Base-by-base conservation (phyloP, 2,797 vertebrate genomes). In the Aulostomus chinensis region DNA sequence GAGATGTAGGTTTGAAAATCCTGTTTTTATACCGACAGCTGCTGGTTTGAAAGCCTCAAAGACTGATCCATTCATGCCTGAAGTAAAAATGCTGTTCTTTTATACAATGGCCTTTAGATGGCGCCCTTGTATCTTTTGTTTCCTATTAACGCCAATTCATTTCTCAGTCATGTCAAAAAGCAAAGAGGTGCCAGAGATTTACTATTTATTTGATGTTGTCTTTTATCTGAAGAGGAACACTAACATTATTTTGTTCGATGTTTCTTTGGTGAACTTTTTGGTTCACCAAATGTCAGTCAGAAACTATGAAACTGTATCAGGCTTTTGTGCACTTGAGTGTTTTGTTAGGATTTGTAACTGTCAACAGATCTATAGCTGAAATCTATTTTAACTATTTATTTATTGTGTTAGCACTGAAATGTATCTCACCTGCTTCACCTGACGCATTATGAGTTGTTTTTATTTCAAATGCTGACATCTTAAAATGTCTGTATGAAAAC, bases 31-130 rank as follows among this genome's bases (percentile, higher is more conserved):
- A 50, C 46, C 9, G 9, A 37, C 12, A 5, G 28, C 33, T 58
- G 18, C 33, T 64, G 13, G 35, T 12, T 18, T 26, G 36, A 57
- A 45, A 28, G 31, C 25, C n/a, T n/a, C n/a, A 20, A 25, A 50
- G 37, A 55, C 26, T 49, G 20, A 41, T 10, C 17, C 51, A 52
- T 9, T 37, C 46, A 51, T 58, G 40, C 31, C 47, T 62, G 36
- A 64, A 47, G 59, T 51, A 20, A 62, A 4, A n/a, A 68, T 42
- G 58, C 41, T 71, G 56, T 71, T 68, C 26, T 83, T 81, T 75
- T 57, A 68, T 70, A 76, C 41, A 48, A 63, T 65, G 65, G 76
- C 72, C 76, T 77, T 58, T 50, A 82, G 71, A 63, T 66, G 77
- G 63, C 10, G 10, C 47, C 46, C 42, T 75, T 74, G 21, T 47